Base-by-base conservation (phyloP, 2,113 vertebrate genomes). In the Erinaceus europaeus region DNA sequence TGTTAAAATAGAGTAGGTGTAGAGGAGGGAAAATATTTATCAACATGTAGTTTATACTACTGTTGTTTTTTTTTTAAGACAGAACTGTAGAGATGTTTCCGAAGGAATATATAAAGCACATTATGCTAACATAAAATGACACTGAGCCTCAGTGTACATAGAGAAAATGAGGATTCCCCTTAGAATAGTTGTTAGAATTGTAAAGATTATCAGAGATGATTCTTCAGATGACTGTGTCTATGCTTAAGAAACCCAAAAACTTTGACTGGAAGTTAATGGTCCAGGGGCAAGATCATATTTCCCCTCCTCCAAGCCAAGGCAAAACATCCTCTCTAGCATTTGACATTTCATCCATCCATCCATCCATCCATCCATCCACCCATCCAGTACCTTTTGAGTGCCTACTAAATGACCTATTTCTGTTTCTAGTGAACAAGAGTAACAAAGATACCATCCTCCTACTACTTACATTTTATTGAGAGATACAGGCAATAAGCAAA, bases 1-100 rank as follows among this genome's bases (percentile, higher is more conserved):
- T 84, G 89, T 61, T 90, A 81, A 89, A 84, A 92, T 3, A 80
- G 82, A 84, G 95, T 94, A 87, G 94, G 94, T 85, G 94, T 84
- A 75, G 65, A 94, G 82, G 91, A 85, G 72, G 65, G 78, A 52
- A 92, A 95, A 94, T 92, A 94, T 95, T 94, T 94, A 94, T 89
- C 92, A 93, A 94, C 90, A 94, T 84, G 72, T 12, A 86, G 79
- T 84, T 93, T 88, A 88, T 92, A 94, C 86, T 75, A 88, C 0
- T 76, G 61, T 72, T 42, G 90, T 88, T 76, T 68, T 72, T 42
- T 91, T 88, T 76, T 68, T 85, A 91, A 89, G 77, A 84, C 80
- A 91, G 72, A 85, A 86, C 92, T 59, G 32, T 4, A 17, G 67
- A 74, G 62, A 80, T 71, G 57, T 71, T 89, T 87, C 40, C 34